Evolutionary conservation across 2,888 invertebrate species (phyloP).

Genomic region (Ariolimax columbianus): DNA sequence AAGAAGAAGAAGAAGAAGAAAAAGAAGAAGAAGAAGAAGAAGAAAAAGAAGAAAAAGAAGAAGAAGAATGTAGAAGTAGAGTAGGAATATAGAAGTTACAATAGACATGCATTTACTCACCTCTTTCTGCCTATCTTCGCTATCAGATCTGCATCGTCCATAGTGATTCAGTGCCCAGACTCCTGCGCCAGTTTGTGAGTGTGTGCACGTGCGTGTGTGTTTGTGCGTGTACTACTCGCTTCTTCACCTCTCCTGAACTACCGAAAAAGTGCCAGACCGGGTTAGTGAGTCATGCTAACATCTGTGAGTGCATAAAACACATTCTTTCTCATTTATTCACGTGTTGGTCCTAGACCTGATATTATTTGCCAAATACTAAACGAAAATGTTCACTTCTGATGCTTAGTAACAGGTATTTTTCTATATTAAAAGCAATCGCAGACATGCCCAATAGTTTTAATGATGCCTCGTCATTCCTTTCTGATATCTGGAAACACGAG

Average conservation of each 20-base stretch:
- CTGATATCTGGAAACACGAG: too few species aligned
- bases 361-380: too few species aligned
- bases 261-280: not conserved
- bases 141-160: constrained; percentile 58
- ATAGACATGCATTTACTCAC: constrained; percentile 40
- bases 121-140: constrained; percentile 58
- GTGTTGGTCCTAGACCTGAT: too few species aligned
- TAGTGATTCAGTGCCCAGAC: constrained; percentile 3
- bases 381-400: too few species aligned
- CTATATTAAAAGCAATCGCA: too few species aligned
- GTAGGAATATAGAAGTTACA: not conserved
- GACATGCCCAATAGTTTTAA: too few species aligned
- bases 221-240: not conserved
- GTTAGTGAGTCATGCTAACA: constrained; percentile 1
- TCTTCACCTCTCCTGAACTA: not conserved
- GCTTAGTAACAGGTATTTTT: too few species aligned
- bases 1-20: not conserved
- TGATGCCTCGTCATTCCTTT: too few species aligned
- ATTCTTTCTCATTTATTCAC: not conserved
- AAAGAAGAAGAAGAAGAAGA: not conserved
- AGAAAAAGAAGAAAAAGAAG: not conserved
- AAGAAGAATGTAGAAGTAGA: not conserved
- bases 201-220: not conserved
- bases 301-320: not conserved
- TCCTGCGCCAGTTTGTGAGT: not conserved